Evolutionary conservation across 2,797 vertebrate species (phyloP), one percentile per base, ranked within the genome.

Genomic region (Pseudocheirus occidentalis): DNA sequence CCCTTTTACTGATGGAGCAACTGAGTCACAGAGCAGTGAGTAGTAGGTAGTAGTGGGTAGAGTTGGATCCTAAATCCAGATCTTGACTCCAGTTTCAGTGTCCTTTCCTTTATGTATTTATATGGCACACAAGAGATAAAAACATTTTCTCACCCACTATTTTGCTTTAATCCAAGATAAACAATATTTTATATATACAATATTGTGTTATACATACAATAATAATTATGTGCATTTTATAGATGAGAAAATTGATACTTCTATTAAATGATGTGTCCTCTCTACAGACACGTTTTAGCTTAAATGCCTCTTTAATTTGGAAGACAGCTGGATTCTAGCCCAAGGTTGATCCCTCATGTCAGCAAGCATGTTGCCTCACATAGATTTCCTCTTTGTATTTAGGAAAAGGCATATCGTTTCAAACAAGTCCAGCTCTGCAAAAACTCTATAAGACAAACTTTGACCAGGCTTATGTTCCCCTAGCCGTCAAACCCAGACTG

Each of bases 171-270:
- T 59, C 54, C 81, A 81, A 7, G 87, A 34, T 73, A 91, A 54
- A 9, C 52, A 31, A 59, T 73, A 46, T 40, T 73, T 73, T 73
- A 40, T 73, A 40, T 9, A 1, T 40, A 40, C 40, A 40, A n/a
- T 73, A 40, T 40, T 73, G 5, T 34, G 89, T 91, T 94, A 95
- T 92, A 58, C 46, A 94, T 59, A 31, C 21, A 56, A 62, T 58
- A 13, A 95, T 81, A 10, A n/a, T 52, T 56, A 52, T 7, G 5
- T 56, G 90, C 28, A 90, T 92, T 95, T 96, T 93, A 73, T 50
- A 94, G 91, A 16, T 87, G 34, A 73, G 94, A 54, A 94, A 95
- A 91, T 50, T 16, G 55, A 95, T n/a, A n/a, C 90, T 94, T 50
- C 92, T 73, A 87, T 91, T 40, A 87, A 40, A 1, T 89, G 52